Conservation (phyloP, 2,797 vertebrate species). For the Coluber constrictor region DNA sequence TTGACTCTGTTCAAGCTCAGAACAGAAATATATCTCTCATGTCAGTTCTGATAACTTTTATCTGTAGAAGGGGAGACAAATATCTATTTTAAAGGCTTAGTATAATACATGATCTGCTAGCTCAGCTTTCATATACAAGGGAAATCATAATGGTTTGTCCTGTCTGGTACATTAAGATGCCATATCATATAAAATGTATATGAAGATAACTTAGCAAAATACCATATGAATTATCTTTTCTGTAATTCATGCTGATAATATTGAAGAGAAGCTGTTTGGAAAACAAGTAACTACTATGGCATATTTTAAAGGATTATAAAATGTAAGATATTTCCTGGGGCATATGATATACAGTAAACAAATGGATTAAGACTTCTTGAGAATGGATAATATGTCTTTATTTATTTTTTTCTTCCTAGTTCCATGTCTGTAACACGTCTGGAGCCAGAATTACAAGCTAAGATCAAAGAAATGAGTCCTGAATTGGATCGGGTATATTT, state of each 20-base stretch:
- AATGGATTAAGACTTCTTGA: not conserved
- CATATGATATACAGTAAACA: not conserved
- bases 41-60: not conserved
- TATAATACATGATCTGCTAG: constrained; percentile 8
- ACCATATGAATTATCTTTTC: constrained; percentile 2
- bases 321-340: not conserved
- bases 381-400: constrained; percentile 29
- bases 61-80: not conserved
- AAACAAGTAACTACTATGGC: not conserved
- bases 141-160: constrained; percentile 14
- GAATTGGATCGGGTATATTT: constrained; percentile 89
- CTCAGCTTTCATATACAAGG: not conserved
- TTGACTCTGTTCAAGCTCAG: not conserved
- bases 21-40: not conserved
- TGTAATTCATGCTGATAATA: not conserved
- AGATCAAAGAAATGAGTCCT: constrained; percentile 79
- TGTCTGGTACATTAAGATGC: constrained; percentile 14
- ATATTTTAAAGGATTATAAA: not conserved
- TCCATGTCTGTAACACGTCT: constrained; percentile 88
- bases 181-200: not conserved
- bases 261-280: not conserved
- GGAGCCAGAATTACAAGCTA: constrained; percentile 90
- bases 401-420: constrained; percentile 69
- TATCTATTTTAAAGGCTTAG: constrained; percentile 4
- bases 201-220: not conserved